A percentile compares a stretch with the other conserved stretches of the same genome.
Evolutionary conservation across 2,797 vertebrate species (phyloP).

Genomic region (Falco columbarius): DNA sequence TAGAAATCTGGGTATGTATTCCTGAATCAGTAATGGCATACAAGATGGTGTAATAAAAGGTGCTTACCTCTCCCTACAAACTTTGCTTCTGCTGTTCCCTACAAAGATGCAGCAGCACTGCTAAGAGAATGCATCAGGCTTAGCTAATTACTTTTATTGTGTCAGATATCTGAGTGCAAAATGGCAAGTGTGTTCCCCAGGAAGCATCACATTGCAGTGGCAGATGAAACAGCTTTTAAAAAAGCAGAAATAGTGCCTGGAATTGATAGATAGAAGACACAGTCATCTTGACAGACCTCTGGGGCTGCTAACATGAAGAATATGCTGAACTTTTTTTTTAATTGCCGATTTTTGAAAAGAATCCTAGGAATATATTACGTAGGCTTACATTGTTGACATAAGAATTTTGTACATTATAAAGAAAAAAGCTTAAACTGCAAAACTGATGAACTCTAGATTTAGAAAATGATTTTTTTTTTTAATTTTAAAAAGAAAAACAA

Average conservation of each 20-base stretch:
- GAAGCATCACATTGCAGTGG: fast-evolving
- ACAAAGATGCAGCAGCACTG: no score
- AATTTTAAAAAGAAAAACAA: neutral
- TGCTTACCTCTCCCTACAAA: neutral
- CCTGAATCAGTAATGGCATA: neutral
- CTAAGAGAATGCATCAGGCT: neutral
- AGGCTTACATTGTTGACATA: neutral
- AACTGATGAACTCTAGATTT: neutral
- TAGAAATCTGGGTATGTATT: neutral
- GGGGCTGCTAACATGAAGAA: neutral
- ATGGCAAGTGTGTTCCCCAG: no score
- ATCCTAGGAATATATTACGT: neutral
- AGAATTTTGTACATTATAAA: neutral
- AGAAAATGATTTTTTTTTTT: neutral
- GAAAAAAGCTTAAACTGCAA: neutral
- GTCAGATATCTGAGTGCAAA: neutral
- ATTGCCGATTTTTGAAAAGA: neutral
- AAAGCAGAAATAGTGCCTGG: neutral
- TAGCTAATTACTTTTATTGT: neutral
- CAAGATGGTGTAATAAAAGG: neutral
- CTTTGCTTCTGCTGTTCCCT: neutral
- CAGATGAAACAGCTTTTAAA: neutral
- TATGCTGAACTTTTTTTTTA: neutral
- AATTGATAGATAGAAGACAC: neutral
- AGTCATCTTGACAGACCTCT: neutral